Evolutionary conservation across 1,140 invertebrate species (phyloP).

Genomic region (Listronotus oregonensis): DNA sequence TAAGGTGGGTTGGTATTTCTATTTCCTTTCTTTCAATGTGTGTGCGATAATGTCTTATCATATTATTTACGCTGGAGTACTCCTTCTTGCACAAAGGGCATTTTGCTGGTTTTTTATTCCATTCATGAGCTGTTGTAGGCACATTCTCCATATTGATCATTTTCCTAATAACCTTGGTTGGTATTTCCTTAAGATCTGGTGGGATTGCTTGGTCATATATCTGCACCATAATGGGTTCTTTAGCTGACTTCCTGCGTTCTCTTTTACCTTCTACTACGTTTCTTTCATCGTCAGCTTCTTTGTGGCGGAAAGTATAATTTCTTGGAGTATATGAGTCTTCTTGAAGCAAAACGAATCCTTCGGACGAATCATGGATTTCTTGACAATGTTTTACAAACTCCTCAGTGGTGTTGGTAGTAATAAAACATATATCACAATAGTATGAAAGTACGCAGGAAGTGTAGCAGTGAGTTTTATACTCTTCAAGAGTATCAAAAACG

Average conservation of each 20-base stretch:
- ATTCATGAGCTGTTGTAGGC: not conserved
- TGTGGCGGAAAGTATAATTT: slow-evolving; percentile 9
- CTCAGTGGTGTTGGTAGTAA: slow-evolving; percentile 41
- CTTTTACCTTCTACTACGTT: slow-evolving; percentile 31
- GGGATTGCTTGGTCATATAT: slow-evolving; percentile 23
- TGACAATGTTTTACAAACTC: slow-evolving; percentile 46
- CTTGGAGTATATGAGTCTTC: slow-evolving; percentile 44
- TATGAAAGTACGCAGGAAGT: slow-evolving; percentile 47
- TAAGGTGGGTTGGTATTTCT: slow-evolving; percentile 10
- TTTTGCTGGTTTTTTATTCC: not conserved
- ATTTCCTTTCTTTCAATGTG: slow-evolving; percentile 45
- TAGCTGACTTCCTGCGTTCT: slow-evolving; percentile 30
- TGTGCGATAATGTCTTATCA: slow-evolving; percentile 62
- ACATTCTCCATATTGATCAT: slow-evolving; percentile 5
- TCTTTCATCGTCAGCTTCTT: slow-evolving; percentile 21
- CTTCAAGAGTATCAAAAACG: slow-evolving; percentile 43
- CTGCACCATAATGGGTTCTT: slow-evolving; percentile 23
- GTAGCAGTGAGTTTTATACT: slow-evolving; percentile 48
- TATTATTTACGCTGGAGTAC: slow-evolving; percentile 60
- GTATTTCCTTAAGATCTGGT: slow-evolving; percentile 6
- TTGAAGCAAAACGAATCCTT: slow-evolving; percentile 46
- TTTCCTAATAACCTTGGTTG: slow-evolving; percentile 18
- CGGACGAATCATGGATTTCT: slow-evolving; percentile 47
- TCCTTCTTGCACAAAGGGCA: slow-evolving; percentile 61
- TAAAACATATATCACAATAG: slow-evolving; percentile 51